A percentile compares a stretch with the other conserved stretches of the same genome.
These are phyloP conservation scores for Leptogaster cylindrica DNA, from an alignment of 2,888 invertebrate genomes.

Conservation along the genomic window DNA sequence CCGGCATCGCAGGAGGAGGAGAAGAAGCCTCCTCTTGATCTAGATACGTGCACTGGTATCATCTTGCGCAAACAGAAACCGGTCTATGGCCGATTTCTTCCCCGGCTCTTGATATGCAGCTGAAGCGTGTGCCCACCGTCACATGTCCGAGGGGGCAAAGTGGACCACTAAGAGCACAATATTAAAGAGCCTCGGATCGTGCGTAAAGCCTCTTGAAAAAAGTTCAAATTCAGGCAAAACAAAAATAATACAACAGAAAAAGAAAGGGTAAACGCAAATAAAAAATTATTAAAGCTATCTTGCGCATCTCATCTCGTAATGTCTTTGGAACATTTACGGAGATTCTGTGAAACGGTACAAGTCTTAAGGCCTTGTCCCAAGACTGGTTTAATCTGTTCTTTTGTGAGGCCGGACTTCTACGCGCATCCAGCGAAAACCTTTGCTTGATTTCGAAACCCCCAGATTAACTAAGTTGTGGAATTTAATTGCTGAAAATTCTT, in stretches of 20 bases:
- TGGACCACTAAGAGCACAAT: slow-evolving; percentile 10
- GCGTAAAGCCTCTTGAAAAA: slow-evolving; percentile 28
- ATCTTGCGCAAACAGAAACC: slow-evolving; percentile 40
- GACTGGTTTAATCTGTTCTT: slow-evolving; percentile 39
- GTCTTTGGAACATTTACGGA: slow-evolving; percentile 40
- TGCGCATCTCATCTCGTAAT: slow-evolving; percentile 46
- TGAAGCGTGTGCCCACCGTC: slow-evolving; percentile 33
- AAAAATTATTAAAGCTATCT: slow-evolving; percentile 47
- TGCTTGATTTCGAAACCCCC: slow-evolving; percentile 13
- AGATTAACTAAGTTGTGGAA: slow-evolving; percentile 24
- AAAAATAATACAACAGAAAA: slow-evolving; percentile 36
- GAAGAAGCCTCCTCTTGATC: slow-evolving; percentile 45
- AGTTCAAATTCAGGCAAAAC: slow-evolving; percentile 3
- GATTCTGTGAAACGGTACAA: slow-evolving; percentile 42
- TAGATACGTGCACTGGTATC: slow-evolving; percentile 41
- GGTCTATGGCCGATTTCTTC: slow-evolving; percentile 31
- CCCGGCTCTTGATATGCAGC: slow-evolving; percentile 7
- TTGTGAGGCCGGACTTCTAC: slow-evolving; percentile 24
- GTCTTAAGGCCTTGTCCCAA: slow-evolving; percentile 32
- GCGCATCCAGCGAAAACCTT: slow-evolving; percentile 6
- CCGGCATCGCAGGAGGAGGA: slow-evolving; percentile 23
- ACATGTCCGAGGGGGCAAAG: slow-evolving; percentile 37
- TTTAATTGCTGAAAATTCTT: slow-evolving; percentile 42
- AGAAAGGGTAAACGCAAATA: slow-evolving; percentile 41
- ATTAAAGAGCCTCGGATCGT: slow-evolving; percentile 8